Percentiles rank a stretch among this genome's conserved stretches.
These are phyloP conservation scores for Eleutherodactylus coqui DNA, from an alignment of 2,797 vertebrate genomes.

Conservation along the genomic window DNA sequence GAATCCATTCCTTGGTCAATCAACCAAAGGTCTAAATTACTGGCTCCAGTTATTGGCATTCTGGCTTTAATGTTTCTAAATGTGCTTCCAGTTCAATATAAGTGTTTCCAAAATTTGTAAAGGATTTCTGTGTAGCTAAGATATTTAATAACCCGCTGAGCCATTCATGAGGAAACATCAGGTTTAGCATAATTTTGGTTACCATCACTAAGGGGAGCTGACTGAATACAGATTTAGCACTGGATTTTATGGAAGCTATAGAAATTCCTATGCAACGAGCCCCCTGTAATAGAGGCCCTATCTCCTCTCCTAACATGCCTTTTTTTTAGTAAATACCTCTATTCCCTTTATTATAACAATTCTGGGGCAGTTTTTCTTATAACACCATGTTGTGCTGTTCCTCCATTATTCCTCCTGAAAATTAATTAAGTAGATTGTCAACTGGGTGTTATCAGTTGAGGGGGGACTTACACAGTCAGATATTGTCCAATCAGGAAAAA, in stretches of 20 bases:
- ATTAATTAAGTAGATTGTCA: no score
- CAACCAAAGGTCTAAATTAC: constrained; percentile 9
- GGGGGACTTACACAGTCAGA: no score
- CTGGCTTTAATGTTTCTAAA: not conserved
- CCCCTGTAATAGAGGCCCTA: not conserved
- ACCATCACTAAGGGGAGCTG: not conserved
- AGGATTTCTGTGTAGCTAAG: not conserved
- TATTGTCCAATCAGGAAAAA: no score
- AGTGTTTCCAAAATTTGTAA: not conserved
- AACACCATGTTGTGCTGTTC: no score
- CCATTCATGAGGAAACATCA: not conserved
- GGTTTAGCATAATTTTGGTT: not conserved
- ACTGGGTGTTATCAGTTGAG: no score
- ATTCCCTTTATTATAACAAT: no score
- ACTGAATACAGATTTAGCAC: not conserved
- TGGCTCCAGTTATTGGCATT: not conserved
- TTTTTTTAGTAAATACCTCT: no score
- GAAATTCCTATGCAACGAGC: not conserved
- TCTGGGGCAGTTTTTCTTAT: no score
- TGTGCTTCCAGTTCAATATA: not conserved
- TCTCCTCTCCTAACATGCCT: no score
- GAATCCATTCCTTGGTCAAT: constrained; percentile 13
- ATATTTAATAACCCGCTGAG: not conserved
- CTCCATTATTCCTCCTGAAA: no score
- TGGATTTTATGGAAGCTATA: not conserved